phyloP scores from a whole-genome alignment of 1,140 invertebrate species.

The Trinorchestia longiramus region DNA sequence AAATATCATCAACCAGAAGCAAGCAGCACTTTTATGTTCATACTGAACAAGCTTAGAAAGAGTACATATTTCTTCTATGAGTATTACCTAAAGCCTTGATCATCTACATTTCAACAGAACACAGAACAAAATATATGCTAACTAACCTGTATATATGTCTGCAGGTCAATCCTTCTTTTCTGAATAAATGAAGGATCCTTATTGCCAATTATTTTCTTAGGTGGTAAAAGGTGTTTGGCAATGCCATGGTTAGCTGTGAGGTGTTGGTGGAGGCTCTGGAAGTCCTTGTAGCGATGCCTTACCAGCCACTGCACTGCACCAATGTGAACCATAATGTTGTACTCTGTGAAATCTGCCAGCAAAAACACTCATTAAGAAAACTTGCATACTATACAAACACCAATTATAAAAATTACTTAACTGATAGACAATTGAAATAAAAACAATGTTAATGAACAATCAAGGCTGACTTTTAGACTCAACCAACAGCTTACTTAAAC shows the following conservation, averaged over 20 bases:
- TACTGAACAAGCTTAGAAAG: too few species aligned
- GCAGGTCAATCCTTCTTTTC: constrained; percentile 81
- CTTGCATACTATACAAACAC: neutral
- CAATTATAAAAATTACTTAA: neutral
- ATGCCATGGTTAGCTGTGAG: constrained; percentile 78
- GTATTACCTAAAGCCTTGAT: too few species aligned
- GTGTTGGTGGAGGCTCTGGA: constrained; percentile 86
- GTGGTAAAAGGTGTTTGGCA: constrained; percentile 86
- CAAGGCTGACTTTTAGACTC: neutral
- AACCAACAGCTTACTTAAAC: neutral
- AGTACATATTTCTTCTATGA: too few species aligned
- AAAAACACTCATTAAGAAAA: neutral
- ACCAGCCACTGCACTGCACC: constrained; percentile 83
- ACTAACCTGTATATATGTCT: constrained; percentile 82
- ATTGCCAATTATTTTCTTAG: constrained; percentile 89
- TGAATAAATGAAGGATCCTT: constrained; percentile 86
- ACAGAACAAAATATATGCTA: neutral
- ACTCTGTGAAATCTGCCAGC: constrained; percentile 68
- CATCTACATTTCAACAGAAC: neutral
- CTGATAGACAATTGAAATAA: neutral
- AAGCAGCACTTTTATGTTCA: too few species aligned
- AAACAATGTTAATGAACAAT: neutral
- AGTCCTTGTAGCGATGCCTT: constrained; percentile 88
- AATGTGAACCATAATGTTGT: constrained; percentile 78
- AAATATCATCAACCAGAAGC: too few species aligned